These are phyloP conservation scores for Tridacna crocea DNA, from an alignment of 2,888 invertebrate species.

Conservation along the genomic window DNA sequence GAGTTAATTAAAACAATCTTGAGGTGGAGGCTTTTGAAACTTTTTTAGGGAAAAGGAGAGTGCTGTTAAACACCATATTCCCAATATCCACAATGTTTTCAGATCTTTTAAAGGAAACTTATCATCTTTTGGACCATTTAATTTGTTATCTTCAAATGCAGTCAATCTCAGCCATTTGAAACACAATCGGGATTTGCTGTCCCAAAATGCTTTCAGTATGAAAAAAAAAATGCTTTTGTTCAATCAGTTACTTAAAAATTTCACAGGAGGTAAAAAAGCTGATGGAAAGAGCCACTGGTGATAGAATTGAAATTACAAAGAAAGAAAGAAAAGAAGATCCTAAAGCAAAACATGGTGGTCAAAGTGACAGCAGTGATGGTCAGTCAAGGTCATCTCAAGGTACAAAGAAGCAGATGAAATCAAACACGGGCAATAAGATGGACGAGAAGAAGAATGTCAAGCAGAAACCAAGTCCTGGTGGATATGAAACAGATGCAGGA, in stretches of 20 bases:
- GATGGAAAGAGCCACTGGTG: conserved; percentile 57
- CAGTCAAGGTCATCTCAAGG: not conserved
- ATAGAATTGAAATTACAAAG: conserved; percentile 35
- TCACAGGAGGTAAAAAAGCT: conserved; percentile 55
- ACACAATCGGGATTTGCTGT: too few relatives aligned
- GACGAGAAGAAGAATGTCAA: not conserved
- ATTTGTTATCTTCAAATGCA: too few relatives aligned
- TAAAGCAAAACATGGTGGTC: conserved; percentile 14
- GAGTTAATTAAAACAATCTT: too few relatives aligned
- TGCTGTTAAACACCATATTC: too few relatives aligned
- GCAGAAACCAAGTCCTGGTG: not conserved
- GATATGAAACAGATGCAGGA: conserved; percentile 17
- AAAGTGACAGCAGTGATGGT: conserved; percentile 19
- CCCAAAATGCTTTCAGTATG: too few relatives aligned
- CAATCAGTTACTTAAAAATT: not conserved
- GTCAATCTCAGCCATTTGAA: too few relatives aligned
- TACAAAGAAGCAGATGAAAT: not conserved
- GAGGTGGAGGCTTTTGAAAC: too few relatives aligned
- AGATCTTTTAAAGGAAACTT: not conserved
- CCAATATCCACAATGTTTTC: not conserved
- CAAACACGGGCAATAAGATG: not conserved
- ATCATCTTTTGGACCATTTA: too few relatives aligned
- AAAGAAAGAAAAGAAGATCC: conserved; percentile 17
- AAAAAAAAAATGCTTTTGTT: too few relatives aligned
- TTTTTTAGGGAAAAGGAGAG: too few relatives aligned